A percentile compares a stretch with the other conserved stretches of the same genome.
phyloP scores from a whole-genome alignment of 2,888 invertebrate species.

The Biston stratarius region DNA sequence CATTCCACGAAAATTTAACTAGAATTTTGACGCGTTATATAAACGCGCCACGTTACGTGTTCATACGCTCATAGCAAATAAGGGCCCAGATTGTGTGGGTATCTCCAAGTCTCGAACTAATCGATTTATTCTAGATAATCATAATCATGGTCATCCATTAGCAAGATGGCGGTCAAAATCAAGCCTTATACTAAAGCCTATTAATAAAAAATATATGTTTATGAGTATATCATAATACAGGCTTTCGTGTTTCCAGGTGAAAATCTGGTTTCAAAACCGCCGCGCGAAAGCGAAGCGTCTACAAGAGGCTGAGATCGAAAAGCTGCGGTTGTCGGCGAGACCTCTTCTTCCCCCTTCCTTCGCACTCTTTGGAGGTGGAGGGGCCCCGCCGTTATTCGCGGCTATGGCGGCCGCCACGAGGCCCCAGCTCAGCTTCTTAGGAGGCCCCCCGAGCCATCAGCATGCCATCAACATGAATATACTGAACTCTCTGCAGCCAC shows the following conservation, averaged over 20 bases:
- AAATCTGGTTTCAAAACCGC: slow-evolving; percentile 97
- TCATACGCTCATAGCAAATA: no score
- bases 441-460: slow-evolving; percentile 83
- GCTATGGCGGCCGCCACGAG: slow-evolving; percentile 88
- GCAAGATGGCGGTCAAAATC: neutral
- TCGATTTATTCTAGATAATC: no score
- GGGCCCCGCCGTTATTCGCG: slow-evolving; percentile 89
- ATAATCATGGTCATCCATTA: neutral
- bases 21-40: no score
- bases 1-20: no score
- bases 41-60: no score
- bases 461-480: slow-evolving; percentile 86
- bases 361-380: slow-evolving; percentile 89
- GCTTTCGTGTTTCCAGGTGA: slow-evolving; percentile 87
- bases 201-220: no score
- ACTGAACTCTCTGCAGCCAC: slow-evolving; percentile 85
- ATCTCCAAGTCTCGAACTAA: no score
- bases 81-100: no score
- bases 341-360: slow-evolving; percentile 92
- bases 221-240: neutral
- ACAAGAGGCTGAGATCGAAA: slow-evolving; percentile 98
- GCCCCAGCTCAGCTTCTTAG: slow-evolving; percentile 87
- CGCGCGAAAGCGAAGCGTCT: slow-evolving; percentile 98
- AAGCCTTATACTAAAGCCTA: neutral
- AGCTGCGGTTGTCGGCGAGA: slow-evolving; percentile 93